phyloP scores from a whole-genome alignment of 64 coral and sea anemone genomes.

The Porites lutea region DNA sequence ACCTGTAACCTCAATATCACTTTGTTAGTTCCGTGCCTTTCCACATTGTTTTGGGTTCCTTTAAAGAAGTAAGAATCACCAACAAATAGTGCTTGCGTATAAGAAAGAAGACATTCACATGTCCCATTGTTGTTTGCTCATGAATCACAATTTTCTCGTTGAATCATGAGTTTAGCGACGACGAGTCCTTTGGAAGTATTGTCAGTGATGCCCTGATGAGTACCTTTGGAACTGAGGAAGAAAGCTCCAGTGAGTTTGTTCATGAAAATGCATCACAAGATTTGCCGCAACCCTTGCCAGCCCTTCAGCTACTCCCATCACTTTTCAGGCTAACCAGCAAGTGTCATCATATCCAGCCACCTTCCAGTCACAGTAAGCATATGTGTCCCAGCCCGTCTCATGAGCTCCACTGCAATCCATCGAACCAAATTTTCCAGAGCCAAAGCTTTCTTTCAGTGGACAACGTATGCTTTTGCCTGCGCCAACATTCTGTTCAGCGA shows the following conservation, averaged over 20 bases:
- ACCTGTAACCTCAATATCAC: too few species aligned
- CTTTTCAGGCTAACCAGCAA: background rate
- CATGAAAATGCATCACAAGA: background rate
- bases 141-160: too few species aligned
- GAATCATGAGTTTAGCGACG: background rate
- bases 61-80: too few species aligned
- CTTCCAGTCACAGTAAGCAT: background rate
- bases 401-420: background rate
- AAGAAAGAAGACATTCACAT: too few species aligned
- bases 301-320: background rate
- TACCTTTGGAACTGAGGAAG: background rate
- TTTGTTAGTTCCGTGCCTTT: too few species aligned
- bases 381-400: background rate
- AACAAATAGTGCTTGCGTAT: too few species aligned
- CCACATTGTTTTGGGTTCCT: too few species aligned
- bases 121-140: too few species aligned
- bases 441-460: background rate
- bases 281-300: slow-evolving; percentile 13
- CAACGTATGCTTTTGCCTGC: too few species aligned
- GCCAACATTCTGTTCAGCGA: too few species aligned
- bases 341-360: background rate
- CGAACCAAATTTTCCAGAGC: background rate
- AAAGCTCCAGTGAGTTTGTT: slow-evolving; percentile 7
- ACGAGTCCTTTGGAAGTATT: too few species aligned
- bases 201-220: background rate